These are phyloP conservation scores for Clarias magur DNA, from an alignment of 2,113 vertebrate genomes.

Conservation along the genomic window DNA sequence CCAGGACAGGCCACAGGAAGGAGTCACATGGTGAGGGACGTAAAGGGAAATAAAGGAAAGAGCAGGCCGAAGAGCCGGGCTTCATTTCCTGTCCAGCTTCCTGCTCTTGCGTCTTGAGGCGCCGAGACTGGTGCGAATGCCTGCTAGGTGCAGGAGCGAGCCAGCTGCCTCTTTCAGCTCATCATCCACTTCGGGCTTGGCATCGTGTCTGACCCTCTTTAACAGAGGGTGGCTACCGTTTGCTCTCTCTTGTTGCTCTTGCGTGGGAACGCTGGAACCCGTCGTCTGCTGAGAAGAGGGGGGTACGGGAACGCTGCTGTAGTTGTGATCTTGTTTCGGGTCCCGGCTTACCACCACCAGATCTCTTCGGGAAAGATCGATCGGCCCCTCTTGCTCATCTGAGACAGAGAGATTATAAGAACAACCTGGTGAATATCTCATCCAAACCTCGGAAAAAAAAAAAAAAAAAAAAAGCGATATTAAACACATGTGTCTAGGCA, in stretches of 20 bases:
- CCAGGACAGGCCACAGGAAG: constrained; percentile 41
- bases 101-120: constrained; percentile 80
- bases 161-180: constrained; percentile 97
- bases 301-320: constrained; percentile 83
- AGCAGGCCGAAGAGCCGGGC: not conserved
- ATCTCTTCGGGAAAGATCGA: constrained; percentile 77
- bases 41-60: constrained; percentile 58
- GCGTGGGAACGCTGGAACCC: constrained; percentile 79
- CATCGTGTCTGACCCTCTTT: constrained; percentile 77
- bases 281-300: constrained; percentile 84
- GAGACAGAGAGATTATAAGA: constrained; percentile 14
- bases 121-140: constrained; percentile 88
- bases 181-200: constrained; percentile 89
- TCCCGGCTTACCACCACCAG: constrained; percentile 80
- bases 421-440: not conserved
- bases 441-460: too few relatives aligned
- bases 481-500: not conserved
- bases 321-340: constrained; percentile 96
- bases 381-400: constrained; percentile 75
- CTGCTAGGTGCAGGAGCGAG: constrained; percentile 95
- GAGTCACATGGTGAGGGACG: constrained; percentile 57
- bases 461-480: not conserved
- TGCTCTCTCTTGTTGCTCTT: constrained; percentile 86
- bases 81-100: constrained; percentile 89
- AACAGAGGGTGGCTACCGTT: constrained; percentile 60